These are phyloP conservation scores for Aythya baeri DNA, from an alignment of 2,113 vertebrate genomes.

Conservation along the genomic window DNA sequence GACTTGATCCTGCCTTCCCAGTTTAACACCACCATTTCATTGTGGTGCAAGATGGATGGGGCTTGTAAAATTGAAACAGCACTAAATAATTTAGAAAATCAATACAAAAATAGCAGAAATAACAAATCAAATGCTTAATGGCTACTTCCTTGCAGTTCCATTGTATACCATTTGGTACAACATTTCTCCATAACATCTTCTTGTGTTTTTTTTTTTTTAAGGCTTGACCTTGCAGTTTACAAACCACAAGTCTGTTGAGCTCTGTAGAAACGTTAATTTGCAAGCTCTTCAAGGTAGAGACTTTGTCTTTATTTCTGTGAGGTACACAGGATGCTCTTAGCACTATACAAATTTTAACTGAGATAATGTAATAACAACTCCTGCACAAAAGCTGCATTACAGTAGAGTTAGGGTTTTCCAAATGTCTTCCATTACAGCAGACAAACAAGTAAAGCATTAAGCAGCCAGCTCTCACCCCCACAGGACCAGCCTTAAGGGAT, in stretches of 20 bases:
- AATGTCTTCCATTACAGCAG: not conserved
- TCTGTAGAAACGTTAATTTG: not conserved
- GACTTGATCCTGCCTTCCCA: not conserved
- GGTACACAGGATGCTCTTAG: not conserved
- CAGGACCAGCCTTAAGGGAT: not conserved
- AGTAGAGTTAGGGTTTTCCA: not conserved
- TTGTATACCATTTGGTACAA: not conserved
- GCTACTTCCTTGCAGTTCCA: not conserved
- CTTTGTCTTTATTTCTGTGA: not conserved
- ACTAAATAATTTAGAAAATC: not conserved
- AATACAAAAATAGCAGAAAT: not conserved
- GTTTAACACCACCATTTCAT: not conserved
- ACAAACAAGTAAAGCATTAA: slow-evolving; percentile 1
- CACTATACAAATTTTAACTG: slow-evolving; percentile 36
- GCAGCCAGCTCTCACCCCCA: not conserved
- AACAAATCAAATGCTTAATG: not conserved
- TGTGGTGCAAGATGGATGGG: not conserved
- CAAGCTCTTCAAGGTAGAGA: not conserved
- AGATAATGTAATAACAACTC: not conserved
- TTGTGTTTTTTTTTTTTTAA: not conserved
- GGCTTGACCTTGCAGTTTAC: not conserved
- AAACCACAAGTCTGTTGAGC: not conserved
- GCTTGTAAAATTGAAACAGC: not conserved
- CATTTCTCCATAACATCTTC: not conserved
- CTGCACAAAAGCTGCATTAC: not conserved